Percentiles rank a stretch among this genome's conserved stretches.
phyloP scores from a whole-genome alignment of 2,888 invertebrate species.

The Caenorhabditis sp. region DNA sequence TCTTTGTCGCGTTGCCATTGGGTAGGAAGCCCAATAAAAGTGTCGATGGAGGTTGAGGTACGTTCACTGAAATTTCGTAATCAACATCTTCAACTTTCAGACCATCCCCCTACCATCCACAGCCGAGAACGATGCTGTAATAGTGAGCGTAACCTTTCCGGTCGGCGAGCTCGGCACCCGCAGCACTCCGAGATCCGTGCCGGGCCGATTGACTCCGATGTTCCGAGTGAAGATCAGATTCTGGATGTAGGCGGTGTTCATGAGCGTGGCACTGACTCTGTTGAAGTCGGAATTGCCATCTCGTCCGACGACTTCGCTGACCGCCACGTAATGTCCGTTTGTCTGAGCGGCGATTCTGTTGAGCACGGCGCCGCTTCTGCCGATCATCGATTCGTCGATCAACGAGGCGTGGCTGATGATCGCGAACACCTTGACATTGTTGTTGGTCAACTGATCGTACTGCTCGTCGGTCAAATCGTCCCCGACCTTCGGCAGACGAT shows the following conservation, averaged over 20 bases:
- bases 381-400: neutral
- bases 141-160: slow-evolving; percentile 5
- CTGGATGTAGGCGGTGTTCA: slow-evolving; percentile 19
- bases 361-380: slow-evolving; percentile 19
- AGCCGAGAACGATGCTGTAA: slow-evolving; percentile 24
- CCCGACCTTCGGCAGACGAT: neutral
- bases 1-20: too few species aligned
- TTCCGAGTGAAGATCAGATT: slow-evolving; percentile 33
- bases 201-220: neutral
- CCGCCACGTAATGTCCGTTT: slow-evolving; percentile 49
- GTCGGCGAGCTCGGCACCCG: neutral
- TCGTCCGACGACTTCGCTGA: slow-evolving; percentile 5
- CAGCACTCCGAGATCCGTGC: slow-evolving; percentile 1
- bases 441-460: neutral
- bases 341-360: slow-evolving; percentile 38
- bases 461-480: neutral
- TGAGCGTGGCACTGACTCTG: slow-evolving; percentile 9
- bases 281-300: slow-evolving; percentile 31
- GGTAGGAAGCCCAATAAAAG: too few species aligned
- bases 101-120: too few species aligned
- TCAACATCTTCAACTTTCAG: too few species aligned
- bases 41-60: neutral
- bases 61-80: too few species aligned
- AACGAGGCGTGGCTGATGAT: neutral
- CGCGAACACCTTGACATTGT: slow-evolving; percentile 8